A percentile compares a stretch with the other conserved stretches of the same genome.
These are phyloP conservation scores for Amphipyra tragopoginis DNA, from an alignment of 2,888 invertebrate species.

Conservation along the genomic window DNA sequence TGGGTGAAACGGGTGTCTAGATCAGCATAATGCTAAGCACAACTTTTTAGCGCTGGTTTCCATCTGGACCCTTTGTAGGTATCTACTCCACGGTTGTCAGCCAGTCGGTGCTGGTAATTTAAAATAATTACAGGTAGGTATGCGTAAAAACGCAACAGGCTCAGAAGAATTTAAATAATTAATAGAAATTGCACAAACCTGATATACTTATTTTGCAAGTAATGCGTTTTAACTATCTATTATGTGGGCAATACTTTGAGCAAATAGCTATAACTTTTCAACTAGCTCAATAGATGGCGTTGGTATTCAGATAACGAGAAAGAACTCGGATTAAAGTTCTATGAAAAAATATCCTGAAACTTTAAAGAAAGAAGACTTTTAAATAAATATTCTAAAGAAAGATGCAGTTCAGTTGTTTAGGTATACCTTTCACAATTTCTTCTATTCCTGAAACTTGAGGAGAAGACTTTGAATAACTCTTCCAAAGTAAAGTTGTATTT, in stretches of 20 bases:
- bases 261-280: conserved; percentile 9
- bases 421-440: conserved; percentile 1
- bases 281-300: conserved; percentile 57
- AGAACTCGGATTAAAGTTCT: conserved; percentile 9
- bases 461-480: conserved; percentile 11
- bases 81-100: too few relatives aligned
- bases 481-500: conserved; percentile 15
- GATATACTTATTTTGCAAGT: too few relatives aligned
- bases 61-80: too few relatives aligned
- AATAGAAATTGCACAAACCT: too few relatives aligned
- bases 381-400: neutral
- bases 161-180: too few relatives aligned
- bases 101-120: too few relatives aligned
- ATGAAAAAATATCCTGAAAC: conserved; percentile 14
- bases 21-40: too few relatives aligned
- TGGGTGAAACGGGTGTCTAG: too few relatives aligned
- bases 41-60: too few relatives aligned
- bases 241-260: neutral
- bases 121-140: too few relatives aligned
- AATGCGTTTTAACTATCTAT: too few relatives aligned
- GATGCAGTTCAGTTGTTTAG: neutral
- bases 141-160: too few relatives aligned
- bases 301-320: conserved; percentile 31
- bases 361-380: neutral
- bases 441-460: conserved; percentile 6